These are phyloP conservation scores for Apodemus speciosus DNA, from an alignment of 2,113 vertebrate species.

Conservation along the genomic window DNA sequence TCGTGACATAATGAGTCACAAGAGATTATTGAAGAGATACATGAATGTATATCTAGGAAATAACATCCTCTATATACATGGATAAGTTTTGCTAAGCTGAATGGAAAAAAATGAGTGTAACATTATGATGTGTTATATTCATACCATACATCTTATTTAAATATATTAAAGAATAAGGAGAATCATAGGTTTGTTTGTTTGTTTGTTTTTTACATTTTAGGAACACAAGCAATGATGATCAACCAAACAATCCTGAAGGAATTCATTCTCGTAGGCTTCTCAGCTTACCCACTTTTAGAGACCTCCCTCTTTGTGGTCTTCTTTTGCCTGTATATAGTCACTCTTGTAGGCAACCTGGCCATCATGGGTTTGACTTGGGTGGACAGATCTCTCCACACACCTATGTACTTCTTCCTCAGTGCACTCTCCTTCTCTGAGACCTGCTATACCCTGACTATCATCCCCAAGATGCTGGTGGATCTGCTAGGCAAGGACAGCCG, in stretches of 20 bases:
- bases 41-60: background rate
- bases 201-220: slow-evolving; percentile 34
- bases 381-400: slow-evolving; percentile 65
- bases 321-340: slow-evolving; percentile 76
- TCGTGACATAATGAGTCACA: background rate
- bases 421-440: slow-evolving; percentile 69
- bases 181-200: background rate
- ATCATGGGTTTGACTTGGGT: slow-evolving; percentile 73
- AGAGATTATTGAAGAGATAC: background rate
- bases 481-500: background rate
- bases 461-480: slow-evolving; percentile 64
- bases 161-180: background rate
- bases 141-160: background rate
- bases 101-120: background rate
- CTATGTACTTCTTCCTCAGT: slow-evolving; percentile 73
- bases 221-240: background rate
- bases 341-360: slow-evolving; percentile 77
- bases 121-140: background rate
- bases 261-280: slow-evolving; percentile 72
- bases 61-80: background rate
- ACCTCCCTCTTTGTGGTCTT: slow-evolving; percentile 14
- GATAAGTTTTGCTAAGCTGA: background rate
- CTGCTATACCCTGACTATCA: slow-evolving; percentile 44
- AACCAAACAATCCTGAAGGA: slow-evolving; percentile 59
- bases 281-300: slow-evolving; percentile 23